Evolutionary conservation across 2,113 vertebrate species (phyloP), one percentile per base, ranked within the genome.

Genomic region (Turnix velox): DNA sequence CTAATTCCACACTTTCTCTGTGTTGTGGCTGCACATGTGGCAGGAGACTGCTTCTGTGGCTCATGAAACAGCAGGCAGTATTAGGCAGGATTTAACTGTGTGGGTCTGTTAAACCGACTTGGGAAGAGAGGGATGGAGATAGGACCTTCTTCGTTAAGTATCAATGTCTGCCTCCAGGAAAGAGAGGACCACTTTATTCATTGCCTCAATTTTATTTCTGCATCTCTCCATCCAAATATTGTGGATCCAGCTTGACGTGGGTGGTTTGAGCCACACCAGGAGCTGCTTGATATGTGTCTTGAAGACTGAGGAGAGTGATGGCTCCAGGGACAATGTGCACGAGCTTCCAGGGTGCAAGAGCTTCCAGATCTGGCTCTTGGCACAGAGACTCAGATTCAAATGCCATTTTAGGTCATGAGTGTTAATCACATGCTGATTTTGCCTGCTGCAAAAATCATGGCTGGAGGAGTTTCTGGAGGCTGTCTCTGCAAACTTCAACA

Each of bases 151-250:
- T 17, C 73, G 58, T 7, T 33, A 54, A 52, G 31, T 19, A 73
- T 25, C 4, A 3, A 49, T 52, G 45, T 18, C 23, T 22, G 62
- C 6, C 18, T 5, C 28, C 28, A 31, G 31, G 28, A 14, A 76
- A 5, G 1, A 2, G 5, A 9, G 13, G 2, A 16, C 5, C 0
- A 2, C 6, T 62, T 57, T 39, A 5, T 57, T 24, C 28, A 33
- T 61, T 27, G n/a, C 37, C 14, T 75, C 19, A 19, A 75, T 27
- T 88, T 87, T 75, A 62, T 33, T 49, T 58, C 54, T 76, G n/a
- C 2, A 6, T 48, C 20, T 69, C 46, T 30, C 35, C 9, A 22
- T 16, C 33, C 25, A 18, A 57, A 92, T 46, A 19, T 7, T 37
- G 18, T 18, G 35, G 71, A 33, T 14, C 15, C 25, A 6, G 57